These are phyloP conservation scores for Phrynosoma platyrhinos DNA, from an alignment of 2,113 vertebrate species.

Conservation along the genomic window DNA sequence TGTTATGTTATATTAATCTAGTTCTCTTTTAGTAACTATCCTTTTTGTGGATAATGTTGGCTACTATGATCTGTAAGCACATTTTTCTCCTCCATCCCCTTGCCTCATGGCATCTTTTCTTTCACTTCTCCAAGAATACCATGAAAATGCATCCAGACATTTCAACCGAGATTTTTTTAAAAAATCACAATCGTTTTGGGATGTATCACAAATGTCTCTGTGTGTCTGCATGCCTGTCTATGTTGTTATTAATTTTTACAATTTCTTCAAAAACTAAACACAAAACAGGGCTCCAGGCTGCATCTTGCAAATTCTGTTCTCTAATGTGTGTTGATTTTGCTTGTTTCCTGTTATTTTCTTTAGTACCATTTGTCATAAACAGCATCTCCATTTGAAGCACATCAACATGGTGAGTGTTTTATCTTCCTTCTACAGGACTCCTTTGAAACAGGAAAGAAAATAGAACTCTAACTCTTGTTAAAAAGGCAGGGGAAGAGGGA, in stretches of 20 bases:
- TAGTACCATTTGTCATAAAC: conserved; percentile 42
- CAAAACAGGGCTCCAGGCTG: background rate
- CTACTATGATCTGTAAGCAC: conserved; percentile 40
- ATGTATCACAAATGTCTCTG: conserved; percentile 46
- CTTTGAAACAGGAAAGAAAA: conserved; percentile 56
- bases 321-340: conserved; percentile 35
- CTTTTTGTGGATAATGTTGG: background rate
- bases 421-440: conserved; percentile 48
- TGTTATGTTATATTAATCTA: background rate
- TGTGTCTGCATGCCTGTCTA: background rate
- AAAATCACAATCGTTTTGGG: conserved; percentile 37
- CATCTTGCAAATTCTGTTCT: background rate
- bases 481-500: conserved; percentile 10
- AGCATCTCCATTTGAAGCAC: background rate
- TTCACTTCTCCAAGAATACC: conserved; percentile 58
- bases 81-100: conserved; percentile 39
- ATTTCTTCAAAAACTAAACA: conserved; percentile 25
- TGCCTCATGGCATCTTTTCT: conserved; percentile 44
- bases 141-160: conserved; percentile 53
- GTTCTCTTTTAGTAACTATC: conserved; percentile 22
- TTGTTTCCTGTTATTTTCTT: conserved; percentile 23
- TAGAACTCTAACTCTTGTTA: conserved; percentile 39
- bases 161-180: conserved; percentile 37
- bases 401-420: conserved; percentile 50
- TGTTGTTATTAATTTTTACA: conserved; percentile 52